These are phyloP conservation scores for Sarcophaga caerulescens DNA, from an alignment of 2,888 invertebrate species.

Conservation along the genomic window DNA sequence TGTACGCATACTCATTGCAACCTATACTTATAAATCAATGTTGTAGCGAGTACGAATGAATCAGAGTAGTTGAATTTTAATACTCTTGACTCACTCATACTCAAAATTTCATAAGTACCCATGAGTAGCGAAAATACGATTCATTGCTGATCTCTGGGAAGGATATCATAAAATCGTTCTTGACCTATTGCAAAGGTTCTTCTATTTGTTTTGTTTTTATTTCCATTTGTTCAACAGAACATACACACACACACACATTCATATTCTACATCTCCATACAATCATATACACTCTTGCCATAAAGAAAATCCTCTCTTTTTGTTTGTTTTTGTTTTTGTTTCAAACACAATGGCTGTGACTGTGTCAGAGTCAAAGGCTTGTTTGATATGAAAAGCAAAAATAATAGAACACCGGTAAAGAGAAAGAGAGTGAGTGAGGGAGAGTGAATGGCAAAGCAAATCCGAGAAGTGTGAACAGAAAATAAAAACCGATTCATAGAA, in stretches of 20 bases:
- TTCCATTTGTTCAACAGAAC: neutral
- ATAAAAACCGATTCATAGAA: slow-evolving; percentile 61
- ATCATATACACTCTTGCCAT: neutral
- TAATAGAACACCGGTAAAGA: neutral
- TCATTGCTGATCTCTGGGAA: too few species aligned
- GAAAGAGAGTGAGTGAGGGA: too few species aligned
- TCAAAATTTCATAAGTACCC: too few species aligned
- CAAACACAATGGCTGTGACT: slow-evolving; percentile 14
- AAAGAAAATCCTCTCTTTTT: neutral
- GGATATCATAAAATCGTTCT: too few species aligned
- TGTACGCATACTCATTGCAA: too few species aligned
- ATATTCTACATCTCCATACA: neutral
- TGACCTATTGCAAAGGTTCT: neutral
- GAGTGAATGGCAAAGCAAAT: neutral
- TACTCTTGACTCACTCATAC: too few species aligned
- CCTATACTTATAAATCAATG: too few species aligned
- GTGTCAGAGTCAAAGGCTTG: slow-evolving; percentile 52
- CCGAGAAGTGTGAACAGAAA: neutral
- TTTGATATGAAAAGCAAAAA: slow-evolving; percentile 54
- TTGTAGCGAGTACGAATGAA: too few species aligned
- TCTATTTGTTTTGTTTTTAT: slow-evolving; percentile 18
- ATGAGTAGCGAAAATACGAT: too few species aligned
- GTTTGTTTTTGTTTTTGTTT: neutral
- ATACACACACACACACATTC: neutral
- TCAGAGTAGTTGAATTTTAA: too few species aligned